phyloP scores from a whole-genome alignment of 2,888 invertebrate species.

The Eutolmus rufibarbis region DNA sequence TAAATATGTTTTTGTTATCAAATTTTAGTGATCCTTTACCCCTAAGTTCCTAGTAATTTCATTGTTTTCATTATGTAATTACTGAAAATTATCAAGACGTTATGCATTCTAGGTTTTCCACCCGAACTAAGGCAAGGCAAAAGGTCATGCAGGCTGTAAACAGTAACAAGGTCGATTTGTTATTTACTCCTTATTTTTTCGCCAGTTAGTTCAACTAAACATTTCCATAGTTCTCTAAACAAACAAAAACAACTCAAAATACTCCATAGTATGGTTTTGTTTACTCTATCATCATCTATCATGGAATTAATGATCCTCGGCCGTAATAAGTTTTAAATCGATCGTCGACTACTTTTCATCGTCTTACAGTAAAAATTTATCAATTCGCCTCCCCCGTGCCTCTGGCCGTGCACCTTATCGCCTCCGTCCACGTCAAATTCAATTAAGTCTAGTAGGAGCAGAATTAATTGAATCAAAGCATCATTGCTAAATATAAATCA shows the following conservation, averaged over 20 bases:
- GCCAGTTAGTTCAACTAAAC: not conserved
- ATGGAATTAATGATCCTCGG: not conserved
- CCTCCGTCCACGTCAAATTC: not conserved
- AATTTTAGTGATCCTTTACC: too few species aligned
- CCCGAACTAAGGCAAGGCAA: not conserved
- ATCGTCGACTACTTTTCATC: not conserved
- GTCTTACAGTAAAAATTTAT: not conserved
- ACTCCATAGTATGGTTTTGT: not conserved
- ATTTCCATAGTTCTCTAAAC: not conserved
- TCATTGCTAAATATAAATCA: constrained; percentile 46
- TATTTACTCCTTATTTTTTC: not conserved
- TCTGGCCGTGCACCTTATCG: not conserved
- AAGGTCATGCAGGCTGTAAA: not conserved
- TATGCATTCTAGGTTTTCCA: not conserved
- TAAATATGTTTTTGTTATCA: too few species aligned
- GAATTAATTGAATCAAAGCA: constrained; percentile 10
- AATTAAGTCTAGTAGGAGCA: constrained; percentile 50
- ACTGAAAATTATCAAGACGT: not conserved
- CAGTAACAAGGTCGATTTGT: not conserved
- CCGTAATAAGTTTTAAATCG: too few species aligned
- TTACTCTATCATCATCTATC: not conserved
- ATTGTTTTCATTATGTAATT: not conserved
- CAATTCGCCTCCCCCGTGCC: not conserved
- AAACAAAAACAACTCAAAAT: not conserved
- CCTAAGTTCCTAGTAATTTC: too few species aligned